These are phyloP conservation scores for Delia radicum DNA, from an alignment of 1,140 invertebrate genomes.

Conservation along the genomic window DNA sequence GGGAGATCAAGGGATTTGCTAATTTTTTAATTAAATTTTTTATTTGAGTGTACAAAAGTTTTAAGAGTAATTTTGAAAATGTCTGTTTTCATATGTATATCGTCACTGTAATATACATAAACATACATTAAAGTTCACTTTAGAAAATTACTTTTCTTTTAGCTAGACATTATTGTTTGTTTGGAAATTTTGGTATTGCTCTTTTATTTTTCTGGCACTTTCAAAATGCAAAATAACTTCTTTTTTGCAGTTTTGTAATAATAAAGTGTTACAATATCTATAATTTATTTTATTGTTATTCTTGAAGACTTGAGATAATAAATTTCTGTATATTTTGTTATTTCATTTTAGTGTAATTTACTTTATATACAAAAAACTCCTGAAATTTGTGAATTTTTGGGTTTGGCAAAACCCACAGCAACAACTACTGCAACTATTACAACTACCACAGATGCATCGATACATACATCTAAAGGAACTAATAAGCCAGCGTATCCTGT, in stretches of 20 bases:
- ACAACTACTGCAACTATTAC: slow-evolving; percentile 3
- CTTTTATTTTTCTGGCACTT: no score
- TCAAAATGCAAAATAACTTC: no score
- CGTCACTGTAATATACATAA: neutral
- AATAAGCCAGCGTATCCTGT: slow-evolving; percentile 13
- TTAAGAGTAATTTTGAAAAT: neutral
- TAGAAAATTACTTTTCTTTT: slow-evolving; percentile 26
- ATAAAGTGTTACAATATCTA: no score
- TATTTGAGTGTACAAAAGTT: neutral
- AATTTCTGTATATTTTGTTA: neutral
- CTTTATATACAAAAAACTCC: slow-evolving; percentile 46
- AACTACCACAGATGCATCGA: slow-evolving; percentile 28
- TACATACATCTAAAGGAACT: slow-evolving; percentile 29
- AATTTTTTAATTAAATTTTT: no score
- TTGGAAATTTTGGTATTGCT: no score
- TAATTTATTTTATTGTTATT: no score
- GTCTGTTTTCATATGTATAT: neutral
- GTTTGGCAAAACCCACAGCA: slow-evolving; percentile 31
- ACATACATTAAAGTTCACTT: slow-evolving; percentile 28
- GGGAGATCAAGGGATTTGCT: no score
- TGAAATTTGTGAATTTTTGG: slow-evolving; percentile 49
- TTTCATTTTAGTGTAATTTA: slow-evolving; percentile 47
- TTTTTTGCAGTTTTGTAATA: neutral
- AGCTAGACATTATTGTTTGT: neutral
- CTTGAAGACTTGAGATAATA: no score